Evolutionary conservation across 2,797 vertebrate genomes (phyloP).

Genomic region (Galaxias olidus): DNA sequence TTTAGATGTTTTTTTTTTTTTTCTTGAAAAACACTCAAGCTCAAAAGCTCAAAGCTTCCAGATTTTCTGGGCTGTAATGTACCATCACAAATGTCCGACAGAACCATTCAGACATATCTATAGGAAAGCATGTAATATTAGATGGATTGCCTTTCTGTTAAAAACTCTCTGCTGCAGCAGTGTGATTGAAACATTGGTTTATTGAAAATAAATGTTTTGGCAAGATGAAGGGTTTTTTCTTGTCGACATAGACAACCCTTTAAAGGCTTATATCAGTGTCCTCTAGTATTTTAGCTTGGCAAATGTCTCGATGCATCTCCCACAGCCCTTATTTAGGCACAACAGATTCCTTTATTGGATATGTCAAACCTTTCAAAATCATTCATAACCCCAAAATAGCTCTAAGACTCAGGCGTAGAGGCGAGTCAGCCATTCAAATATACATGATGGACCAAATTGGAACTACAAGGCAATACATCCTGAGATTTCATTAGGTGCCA

Average conservation of each 20-base stretch:
- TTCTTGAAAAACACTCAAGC: slow-evolving; percentile 31
- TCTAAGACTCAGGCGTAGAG: slow-evolving; percentile 23
- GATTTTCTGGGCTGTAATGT: slow-evolving; percentile 21
- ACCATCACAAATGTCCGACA: slow-evolving; percentile 34
- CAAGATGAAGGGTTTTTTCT: slow-evolving; percentile 44
- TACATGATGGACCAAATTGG: slow-evolving; percentile 31
- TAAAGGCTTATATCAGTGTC: slow-evolving; percentile 47
- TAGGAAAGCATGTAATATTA: slow-evolving; percentile 50
- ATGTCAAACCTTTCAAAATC: slow-evolving; percentile 45
- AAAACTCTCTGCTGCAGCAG: slow-evolving; percentile 38
- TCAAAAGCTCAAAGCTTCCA: slow-evolving; percentile 40
- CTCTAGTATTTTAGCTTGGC: slow-evolving; percentile 34
- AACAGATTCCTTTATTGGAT: slow-evolving; percentile 34
- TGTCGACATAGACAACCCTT: slow-evolving; percentile 40
- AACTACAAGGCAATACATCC: slow-evolving; percentile 1
- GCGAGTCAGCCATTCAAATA: slow-evolving; percentile 25
- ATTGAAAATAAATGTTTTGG: slow-evolving; percentile 54
- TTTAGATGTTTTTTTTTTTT: slow-evolving; percentile 27
- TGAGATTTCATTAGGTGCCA: slow-evolving; percentile 11
- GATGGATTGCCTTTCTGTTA: slow-evolving; percentile 45
- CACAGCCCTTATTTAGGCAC: slow-evolving; percentile 66
- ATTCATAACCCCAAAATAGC: slow-evolving; percentile 34
- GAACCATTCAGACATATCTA: slow-evolving; percentile 31
- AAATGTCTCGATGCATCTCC: slow-evolving; percentile 41
- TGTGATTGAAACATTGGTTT: slow-evolving; percentile 21